These are phyloP conservation scores for Apis cerana DNA, from an alignment of 1,140 invertebrate genomes.

Conservation along the genomic window DNA sequence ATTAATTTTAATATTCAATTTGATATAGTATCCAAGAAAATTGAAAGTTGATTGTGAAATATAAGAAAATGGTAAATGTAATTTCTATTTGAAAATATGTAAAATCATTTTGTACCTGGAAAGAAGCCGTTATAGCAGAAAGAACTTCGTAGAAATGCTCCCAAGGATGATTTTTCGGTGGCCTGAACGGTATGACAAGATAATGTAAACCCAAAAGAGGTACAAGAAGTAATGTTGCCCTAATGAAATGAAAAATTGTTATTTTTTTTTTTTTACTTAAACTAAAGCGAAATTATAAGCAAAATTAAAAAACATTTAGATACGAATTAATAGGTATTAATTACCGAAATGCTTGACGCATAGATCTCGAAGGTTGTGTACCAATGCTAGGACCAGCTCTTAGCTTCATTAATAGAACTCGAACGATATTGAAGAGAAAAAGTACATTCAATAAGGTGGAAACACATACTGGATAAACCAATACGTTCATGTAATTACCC, in stretches of 20 bases:
- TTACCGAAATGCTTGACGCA: slow-evolving; percentile 90
- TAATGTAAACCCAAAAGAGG: slow-evolving; percentile 92
- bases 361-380: slow-evolving; percentile 85
- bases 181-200: slow-evolving; percentile 93
- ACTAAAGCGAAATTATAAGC: neutral
- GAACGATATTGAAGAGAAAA: slow-evolving; percentile 96
- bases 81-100: neutral
- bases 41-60: neutral
- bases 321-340: slow-evolving; percentile 40
- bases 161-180: slow-evolving; percentile 85
- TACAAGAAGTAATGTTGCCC: slow-evolving; percentile 93
- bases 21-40: no score
- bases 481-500: slow-evolving; percentile 86
- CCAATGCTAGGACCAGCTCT: slow-evolving; percentile 84
- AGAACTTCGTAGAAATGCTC: slow-evolving; percentile 91
- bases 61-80: neutral
- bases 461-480: slow-evolving; percentile 89
- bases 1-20: neutral
- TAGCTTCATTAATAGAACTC: slow-evolving; percentile 94
- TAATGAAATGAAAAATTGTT: slow-evolving; percentile 66
- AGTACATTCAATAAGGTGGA: slow-evolving; percentile 92
- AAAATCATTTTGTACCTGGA: slow-evolving; percentile 86
- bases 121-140: slow-evolving; percentile 91
- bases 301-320: neutral
- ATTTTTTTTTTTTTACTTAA: neutral